Evolutionary conservation across 2,888 invertebrate species (phyloP).

Genomic region (Eubasilissa splendida): DNA sequence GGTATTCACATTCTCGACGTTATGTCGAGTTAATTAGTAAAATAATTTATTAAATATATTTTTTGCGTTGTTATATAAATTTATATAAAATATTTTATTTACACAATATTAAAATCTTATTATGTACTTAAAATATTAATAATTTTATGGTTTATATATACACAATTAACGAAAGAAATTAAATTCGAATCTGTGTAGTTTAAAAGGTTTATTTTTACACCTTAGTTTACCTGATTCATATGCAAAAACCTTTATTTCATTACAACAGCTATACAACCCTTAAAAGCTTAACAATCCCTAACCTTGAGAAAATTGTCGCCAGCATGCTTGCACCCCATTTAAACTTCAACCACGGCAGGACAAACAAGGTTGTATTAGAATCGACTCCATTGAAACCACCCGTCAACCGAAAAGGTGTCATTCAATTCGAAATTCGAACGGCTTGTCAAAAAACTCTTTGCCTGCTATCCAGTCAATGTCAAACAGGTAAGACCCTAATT

Average conservation of each 20-base stretch:
- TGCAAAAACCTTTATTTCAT: conserved; percentile 10
- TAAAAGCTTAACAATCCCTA: background rate
- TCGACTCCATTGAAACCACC: conserved; percentile 29
- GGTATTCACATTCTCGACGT: too few relatives aligned
- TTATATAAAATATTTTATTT: too few relatives aligned
- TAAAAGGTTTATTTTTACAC: background rate
- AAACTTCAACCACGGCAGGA: background rate
- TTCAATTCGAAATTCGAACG: conserved; percentile 22
- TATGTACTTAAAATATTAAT: too few relatives aligned
- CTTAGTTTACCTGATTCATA: conserved; percentile 11
- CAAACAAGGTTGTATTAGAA: conserved; percentile 21
- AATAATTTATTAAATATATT: too few relatives aligned
- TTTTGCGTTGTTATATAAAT: too few relatives aligned
- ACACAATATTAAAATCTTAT: too few relatives aligned
- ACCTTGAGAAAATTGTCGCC: conserved; percentile 31
- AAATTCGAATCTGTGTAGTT: too few relatives aligned
- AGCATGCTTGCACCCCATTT: conserved; percentile 10
- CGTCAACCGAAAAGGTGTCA: conserved; percentile 25
- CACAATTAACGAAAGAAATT: too few relatives aligned
- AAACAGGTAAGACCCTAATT: conserved; percentile 58
- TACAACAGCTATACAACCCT: conserved; percentile 7
- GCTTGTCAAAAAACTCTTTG: conserved; percentile 25
- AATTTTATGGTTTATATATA: too few relatives aligned
- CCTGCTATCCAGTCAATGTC: conserved; percentile 38
- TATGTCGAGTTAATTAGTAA: too few relatives aligned